Percentiles rank a stretch among this genome's conserved stretches.
Evolutionary conservation across 2,888 invertebrate genomes (phyloP).

Genomic region (Acanthacorydalis orientalis): DNA sequence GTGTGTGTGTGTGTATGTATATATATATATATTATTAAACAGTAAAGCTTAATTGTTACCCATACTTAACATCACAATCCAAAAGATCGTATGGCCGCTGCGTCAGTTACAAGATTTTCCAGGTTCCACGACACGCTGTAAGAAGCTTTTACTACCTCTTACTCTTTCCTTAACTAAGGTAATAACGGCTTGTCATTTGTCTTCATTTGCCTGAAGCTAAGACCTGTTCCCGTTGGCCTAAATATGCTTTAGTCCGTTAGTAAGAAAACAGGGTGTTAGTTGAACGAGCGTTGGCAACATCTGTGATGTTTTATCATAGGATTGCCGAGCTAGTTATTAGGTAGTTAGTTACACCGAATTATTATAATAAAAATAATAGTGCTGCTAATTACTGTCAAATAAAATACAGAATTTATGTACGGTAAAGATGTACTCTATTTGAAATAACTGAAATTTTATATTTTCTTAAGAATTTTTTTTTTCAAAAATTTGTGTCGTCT

Average conservation of each 20-base stretch:
- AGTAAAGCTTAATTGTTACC: no score
- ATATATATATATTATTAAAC: no score
- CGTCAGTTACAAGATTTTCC: no score
- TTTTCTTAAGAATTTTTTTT: neutral
- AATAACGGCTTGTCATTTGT: slow-evolving; percentile 26
- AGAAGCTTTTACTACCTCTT: no score
- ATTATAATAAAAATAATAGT: slow-evolving; percentile 7
- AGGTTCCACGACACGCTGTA: no score
- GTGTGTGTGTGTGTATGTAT: no score
- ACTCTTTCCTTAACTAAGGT: slow-evolving; percentile 20
- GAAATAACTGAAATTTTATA: neutral
- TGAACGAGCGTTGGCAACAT: neutral
- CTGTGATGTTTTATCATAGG: neutral
- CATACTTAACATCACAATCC: no score
- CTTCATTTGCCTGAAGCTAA: slow-evolving; percentile 22
- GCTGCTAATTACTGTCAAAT: neutral
- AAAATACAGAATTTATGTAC: no score
- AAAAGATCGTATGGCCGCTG: no score
- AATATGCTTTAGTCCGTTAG: slow-evolving; percentile 15
- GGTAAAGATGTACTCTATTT: no score
- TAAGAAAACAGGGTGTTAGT: slow-evolving; percentile 1
- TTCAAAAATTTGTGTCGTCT: neutral
- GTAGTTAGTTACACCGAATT: neutral
- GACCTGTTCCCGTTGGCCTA: neutral
- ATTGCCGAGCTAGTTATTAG: neutral